Evolutionary conservation across 2,113 vertebrate species (phyloP).

Genomic region (Halichoerus grypus): DNA sequence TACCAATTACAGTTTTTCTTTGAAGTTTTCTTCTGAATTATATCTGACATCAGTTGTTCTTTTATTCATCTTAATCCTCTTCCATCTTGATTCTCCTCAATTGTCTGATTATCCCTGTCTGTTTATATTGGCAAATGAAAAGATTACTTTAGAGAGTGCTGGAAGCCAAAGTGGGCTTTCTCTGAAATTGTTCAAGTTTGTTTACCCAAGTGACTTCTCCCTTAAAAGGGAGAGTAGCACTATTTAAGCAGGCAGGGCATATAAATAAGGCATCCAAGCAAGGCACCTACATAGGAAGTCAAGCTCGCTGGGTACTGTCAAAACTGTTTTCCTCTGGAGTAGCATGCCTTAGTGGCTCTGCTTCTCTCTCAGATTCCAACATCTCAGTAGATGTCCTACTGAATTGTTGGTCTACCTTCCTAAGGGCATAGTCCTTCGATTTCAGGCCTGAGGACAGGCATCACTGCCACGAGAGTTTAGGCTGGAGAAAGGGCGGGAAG

Average conservation of each 20-base stretch:
- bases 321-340: background rate
- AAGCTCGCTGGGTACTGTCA: background rate
- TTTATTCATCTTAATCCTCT: slow-evolving; percentile 57
- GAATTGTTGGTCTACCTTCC: background rate
- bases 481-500: background rate
- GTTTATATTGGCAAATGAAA: background rate
- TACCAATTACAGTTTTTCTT: slow-evolving; percentile 23
- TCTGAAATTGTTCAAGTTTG: background rate
- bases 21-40: slow-evolving; percentile 60
- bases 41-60: background rate
- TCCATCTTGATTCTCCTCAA: slow-evolving; percentile 43
- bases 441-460: background rate
- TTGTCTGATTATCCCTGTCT: background rate
- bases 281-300: slow-evolving; percentile 2
- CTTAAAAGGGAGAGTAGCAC: background rate
- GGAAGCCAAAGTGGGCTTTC: background rate
- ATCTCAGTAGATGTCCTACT: background rate
- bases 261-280: background rate
- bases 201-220: background rate
- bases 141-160: background rate
- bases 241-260: background rate
- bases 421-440: background rate
- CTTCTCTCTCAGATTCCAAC: background rate
- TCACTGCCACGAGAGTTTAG: background rate
- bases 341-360: background rate